Base-by-base conservation (phyloP, 2,113 vertebrate genomes). In the Phalacrocorax pelagicus region DNA sequence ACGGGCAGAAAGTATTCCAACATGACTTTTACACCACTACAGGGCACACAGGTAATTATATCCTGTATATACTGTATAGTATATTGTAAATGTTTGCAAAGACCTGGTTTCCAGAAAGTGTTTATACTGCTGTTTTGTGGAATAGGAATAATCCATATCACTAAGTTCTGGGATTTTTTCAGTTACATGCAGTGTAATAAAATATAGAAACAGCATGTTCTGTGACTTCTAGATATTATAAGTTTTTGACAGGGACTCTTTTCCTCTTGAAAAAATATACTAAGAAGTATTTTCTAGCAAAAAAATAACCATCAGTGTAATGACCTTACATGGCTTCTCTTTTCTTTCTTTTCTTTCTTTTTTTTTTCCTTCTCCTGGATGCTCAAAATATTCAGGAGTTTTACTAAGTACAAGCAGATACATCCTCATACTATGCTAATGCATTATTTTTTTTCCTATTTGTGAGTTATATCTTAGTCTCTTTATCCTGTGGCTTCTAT, bases 271-370 rank as follows among this genome's bases (percentile, higher is more conserved):
- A 95, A 93, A 65, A 59, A 81, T 61, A 79, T 30, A 47, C 22
- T 65, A 67, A 44, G 27, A 58, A 89, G 24, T 95, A 18, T 82
- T 95, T 97, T 96, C 49, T 96, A 92, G 30, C 14, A 96, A 84
- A 90, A 91, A 94, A 91, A 92, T 23, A 59, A 5, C 20, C 46
- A 86, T 75, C 14, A 65, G 20, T 71, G 23, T 30, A 90, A 69
- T 86, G 7, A 6, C 16, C 19, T 94, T 87, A 74, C 21, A 72
- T 80, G 49, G 19, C 12, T 87, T 84, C 36, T 75, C 3, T 58
- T 40, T n/a, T 36, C 6, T 69, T 65, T 52, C 6, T 27, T 16
- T 40, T 30, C 15, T 61, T 10, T 16, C 9, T 40, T 38, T 38
- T 38, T 47, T 30, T 51, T 81, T n/a, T 13, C 6, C 1, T 23